phyloP scores from a whole-genome alignment of 1,140 invertebrate genomes.

The Batillaria attramentaria region DNA sequence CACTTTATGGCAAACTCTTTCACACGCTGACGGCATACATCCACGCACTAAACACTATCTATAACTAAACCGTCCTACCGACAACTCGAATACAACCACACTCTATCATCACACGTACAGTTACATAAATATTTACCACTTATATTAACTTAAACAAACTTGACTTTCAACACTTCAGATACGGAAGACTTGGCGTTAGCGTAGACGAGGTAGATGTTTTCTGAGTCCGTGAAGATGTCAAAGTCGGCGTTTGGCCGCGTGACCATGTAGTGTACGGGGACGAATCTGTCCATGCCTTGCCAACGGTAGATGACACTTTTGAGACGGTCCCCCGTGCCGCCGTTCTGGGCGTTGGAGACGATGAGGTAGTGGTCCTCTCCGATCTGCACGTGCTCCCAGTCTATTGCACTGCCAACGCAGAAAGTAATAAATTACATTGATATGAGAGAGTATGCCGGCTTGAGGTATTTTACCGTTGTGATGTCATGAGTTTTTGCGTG shows the following conservation, averaged over 20 bases:
- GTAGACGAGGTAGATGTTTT: conserved; percentile 61
- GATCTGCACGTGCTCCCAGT: conserved; percentile 68
- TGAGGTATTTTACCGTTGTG: no score
- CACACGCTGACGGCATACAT: no score
- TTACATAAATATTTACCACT: no score
- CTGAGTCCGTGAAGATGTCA: conserved; percentile 59
- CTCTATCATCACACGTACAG: no score
- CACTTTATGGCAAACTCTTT: no score
- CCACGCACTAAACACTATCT: no score
- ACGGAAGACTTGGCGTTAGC: conserved; percentile 61
- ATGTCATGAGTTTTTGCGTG: no score
- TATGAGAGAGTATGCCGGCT: no score
- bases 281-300: conserved; percentile 69
- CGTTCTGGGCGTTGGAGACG: conserved; percentile 68
- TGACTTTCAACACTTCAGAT: conserved; percentile 64
- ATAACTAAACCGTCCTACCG: no score
- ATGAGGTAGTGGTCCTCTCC: conserved; percentile 66
- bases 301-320: conserved; percentile 64
- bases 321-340: conserved; percentile 46
- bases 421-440: no score
- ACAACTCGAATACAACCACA: no score
- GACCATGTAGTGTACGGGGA: conserved; percentile 63
- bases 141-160: conserved; percentile 44
- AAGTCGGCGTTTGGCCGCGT: conserved; percentile 65
- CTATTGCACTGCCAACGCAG: conserved; percentile 61